Base-by-base conservation (phyloP, 2,113 vertebrate species). In the Procavia capensis region DNA sequence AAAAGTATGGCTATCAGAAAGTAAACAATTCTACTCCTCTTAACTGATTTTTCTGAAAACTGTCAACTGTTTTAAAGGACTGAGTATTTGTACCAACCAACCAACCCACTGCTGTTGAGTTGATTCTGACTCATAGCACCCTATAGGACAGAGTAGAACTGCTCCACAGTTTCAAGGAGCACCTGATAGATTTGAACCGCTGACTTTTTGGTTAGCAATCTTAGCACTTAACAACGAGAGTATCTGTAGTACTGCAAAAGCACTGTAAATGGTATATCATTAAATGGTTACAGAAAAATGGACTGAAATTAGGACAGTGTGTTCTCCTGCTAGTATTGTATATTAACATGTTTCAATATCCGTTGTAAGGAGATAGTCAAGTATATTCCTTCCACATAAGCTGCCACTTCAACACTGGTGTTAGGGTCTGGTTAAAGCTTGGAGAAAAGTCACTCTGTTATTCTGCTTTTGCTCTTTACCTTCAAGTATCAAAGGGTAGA, bases 1-100 rank as follows among this genome's bases (percentile, higher is more conserved):
- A 94, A 89, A 85, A 80, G 14, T 0, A 41, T 93, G 22, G 22
- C 31, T 90, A 36, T 90, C 95, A 87, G 36, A 95, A 90, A 84
- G 31, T 79, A 97, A 97, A 93, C 78, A 90, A 16, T 80, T 95
- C 90, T 92, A 83, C 61, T 95, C 45, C n/a, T 83, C 13, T 90
- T 93, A 31, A 85, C 31, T 87, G 24, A 45, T 72, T 94, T 66
- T 83, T 80, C 61, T 50, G 22, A 82, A 89, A 92, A 95, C 4
- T 70, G 1, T 91, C 88, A 57, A 19, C 39, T 86, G 47, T 61
- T 87, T 93, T 74, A 85, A 41, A 89, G 94, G 27, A 80, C 6
- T 4, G 31, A 36, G 5, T 87, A 41, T 82, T 3, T 31, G 9
- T 92, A 27, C n/a, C n/a, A n/a, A n/a, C n/a, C n/a, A n/a, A n/a